A percentile compares a stretch with the other conserved stretches of the same genome.
Evolutionary conservation across 2,113 vertebrate species (phyloP).

Genomic region (Heterotilapia buettikoferi): DNA sequence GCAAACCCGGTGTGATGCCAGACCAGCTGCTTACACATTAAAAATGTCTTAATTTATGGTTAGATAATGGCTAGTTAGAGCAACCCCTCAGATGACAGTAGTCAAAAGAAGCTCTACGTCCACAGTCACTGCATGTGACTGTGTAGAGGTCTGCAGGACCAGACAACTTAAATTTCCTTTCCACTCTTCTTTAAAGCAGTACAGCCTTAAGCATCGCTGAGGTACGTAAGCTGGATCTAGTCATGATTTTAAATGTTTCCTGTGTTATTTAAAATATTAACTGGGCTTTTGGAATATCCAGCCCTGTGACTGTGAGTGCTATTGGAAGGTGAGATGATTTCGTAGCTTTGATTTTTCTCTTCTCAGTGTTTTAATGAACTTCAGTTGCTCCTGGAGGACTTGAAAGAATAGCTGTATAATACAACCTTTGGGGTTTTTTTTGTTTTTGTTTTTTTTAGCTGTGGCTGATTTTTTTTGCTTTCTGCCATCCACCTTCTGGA

Average conservation of each 20-base stretch:
- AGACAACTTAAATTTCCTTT: not conserved
- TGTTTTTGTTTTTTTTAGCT: accelerated
- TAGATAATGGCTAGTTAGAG: not conserved
- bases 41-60: not conserved
- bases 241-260: not conserved
- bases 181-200: not conserved
- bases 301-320: not conserved
- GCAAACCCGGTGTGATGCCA: not conserved
- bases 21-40: not conserved
- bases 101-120: not conserved
- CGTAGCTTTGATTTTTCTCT: not conserved
- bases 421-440: not conserved
- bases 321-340: not conserved
- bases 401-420: not conserved
- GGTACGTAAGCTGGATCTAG: not conserved
- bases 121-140: not conserved
- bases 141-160: not conserved
- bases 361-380: not conserved
- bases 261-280: not conserved
- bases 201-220: not conserved
- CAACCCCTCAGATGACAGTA: not conserved
- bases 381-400: slow-evolving; percentile 7
- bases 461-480: not conserved
- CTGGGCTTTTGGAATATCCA: not conserved
- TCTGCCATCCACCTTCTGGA: not conserved